These are phyloP conservation scores for Barbus barbus DNA, from an alignment of 2,113 vertebrate species.

Conservation along the genomic window DNA sequence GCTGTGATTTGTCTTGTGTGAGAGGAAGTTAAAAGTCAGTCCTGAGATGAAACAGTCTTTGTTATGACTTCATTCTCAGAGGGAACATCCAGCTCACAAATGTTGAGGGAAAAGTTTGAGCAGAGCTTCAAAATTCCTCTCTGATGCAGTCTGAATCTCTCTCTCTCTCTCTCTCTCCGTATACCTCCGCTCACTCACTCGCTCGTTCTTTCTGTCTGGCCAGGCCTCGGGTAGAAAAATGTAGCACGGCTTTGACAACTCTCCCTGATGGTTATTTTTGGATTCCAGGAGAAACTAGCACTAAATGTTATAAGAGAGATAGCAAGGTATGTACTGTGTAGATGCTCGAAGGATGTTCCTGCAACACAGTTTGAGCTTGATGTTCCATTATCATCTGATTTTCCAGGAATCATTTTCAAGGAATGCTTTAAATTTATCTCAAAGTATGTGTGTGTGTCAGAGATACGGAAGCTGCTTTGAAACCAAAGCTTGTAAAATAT, in stretches of 20 bases:
- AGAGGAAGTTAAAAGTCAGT: neutral
- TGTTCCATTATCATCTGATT: neutral
- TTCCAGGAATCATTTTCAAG: neutral
- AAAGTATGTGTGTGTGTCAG: neutral
- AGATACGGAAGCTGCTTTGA: neutral
- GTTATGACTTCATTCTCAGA: neutral
- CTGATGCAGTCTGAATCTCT: neutral
- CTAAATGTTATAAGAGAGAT: conserved; percentile 18
- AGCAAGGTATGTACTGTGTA: neutral
- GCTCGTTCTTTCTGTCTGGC: neutral
- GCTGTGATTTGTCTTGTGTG: neutral
- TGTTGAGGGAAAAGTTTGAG: neutral
- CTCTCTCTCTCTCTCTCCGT: neutral
- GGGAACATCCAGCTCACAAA: neutral
- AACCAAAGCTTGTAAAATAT: neutral
- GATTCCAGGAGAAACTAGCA: neutral
- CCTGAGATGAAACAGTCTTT: neutral
- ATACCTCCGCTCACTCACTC: neutral
- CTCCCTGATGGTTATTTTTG: conserved; percentile 22
- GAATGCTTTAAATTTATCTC: neutral
- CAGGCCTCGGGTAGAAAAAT: neutral
- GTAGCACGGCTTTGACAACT: neutral
- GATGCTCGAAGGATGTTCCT: neutral
- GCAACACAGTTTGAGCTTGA: neutral
- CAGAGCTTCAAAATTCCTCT: neutral